These are phyloP conservation scores for Cordilura impudica DNA, from an alignment of 2,888 invertebrate species.

Conservation along the genomic window DNA sequence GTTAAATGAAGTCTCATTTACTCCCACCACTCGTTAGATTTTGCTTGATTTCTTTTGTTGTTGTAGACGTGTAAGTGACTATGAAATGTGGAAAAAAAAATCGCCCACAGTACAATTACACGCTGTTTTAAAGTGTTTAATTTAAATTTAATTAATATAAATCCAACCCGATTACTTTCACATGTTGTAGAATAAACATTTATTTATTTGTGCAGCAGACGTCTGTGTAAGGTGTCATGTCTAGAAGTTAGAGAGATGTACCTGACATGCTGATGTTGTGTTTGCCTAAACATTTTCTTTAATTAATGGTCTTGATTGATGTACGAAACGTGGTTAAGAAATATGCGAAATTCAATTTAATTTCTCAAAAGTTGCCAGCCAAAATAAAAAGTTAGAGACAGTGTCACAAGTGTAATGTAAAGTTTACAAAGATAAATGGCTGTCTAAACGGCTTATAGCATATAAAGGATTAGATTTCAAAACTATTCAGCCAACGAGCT, in stretches of 20 bases:
- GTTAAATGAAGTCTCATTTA: constrained; percentile 44
- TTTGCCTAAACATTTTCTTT: not conserved
- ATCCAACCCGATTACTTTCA: constrained; percentile 51
- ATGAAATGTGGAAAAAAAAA: constrained; percentile 9
- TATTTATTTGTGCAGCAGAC: not conserved
- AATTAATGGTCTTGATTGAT: not conserved
- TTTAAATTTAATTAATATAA: constrained; percentile 56
- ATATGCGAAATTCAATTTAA: not conserved
- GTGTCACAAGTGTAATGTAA: too few species aligned
- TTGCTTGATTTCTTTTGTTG: not conserved
- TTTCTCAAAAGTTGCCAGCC: too few species aligned
- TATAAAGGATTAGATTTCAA: too few species aligned
- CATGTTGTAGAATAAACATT: constrained; percentile 1
- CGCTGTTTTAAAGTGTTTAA: constrained; percentile 49
- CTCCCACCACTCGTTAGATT: constrained; percentile 37
- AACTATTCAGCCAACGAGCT: too few species aligned
- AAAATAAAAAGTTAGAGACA: too few species aligned
- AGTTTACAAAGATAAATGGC: too few species aligned
- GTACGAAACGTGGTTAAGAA: not conserved
- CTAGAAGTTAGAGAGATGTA: not conserved
- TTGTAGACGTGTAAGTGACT: not conserved
- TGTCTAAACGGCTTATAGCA: too few species aligned
- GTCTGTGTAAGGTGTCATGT: not conserved
- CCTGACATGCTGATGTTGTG: not conserved
- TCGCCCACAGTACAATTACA: constrained; percentile 56